phyloP scores from a whole-genome alignment of 2,113 vertebrate genomes.

The Eptesicus fuscus region DNA sequence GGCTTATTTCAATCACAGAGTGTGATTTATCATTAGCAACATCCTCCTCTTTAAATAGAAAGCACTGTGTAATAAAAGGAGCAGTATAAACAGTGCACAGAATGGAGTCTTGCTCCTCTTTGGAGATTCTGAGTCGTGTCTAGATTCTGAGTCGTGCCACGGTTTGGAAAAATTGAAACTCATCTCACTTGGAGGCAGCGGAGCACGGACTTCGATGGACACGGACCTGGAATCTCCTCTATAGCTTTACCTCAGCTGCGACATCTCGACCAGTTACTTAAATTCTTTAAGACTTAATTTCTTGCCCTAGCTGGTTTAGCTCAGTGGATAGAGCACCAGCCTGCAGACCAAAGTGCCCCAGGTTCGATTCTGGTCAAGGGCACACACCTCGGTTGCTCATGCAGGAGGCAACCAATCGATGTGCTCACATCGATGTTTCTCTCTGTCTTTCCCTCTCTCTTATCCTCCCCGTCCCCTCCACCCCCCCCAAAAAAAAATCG shows the following conservation, averaged over 20 bases:
- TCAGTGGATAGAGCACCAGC: no score
- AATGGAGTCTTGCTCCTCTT: neutral
- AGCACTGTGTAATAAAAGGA: neutral
- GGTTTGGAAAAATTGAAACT: neutral
- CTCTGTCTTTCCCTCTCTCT: no score
- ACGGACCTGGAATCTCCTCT: neutral
- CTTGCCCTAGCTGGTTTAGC: neutral
- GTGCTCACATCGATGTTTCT: no score
- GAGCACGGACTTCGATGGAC: neutral
- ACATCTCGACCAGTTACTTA: neutral
- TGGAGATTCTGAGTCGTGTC: neutral
- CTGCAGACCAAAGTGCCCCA: no score
- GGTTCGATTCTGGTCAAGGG: no score
- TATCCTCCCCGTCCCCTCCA: no score
- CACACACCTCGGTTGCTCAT: no score
- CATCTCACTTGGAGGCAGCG: neutral
- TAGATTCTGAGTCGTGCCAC: neutral
- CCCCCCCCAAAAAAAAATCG: no score
- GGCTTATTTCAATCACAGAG: constrained; percentile 16
- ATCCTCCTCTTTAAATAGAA: constrained; percentile 32
- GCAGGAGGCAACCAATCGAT: no score
- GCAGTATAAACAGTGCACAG: neutral
- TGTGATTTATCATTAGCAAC: constrained; percentile 47
- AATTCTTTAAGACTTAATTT: neutral
- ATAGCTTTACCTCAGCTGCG: neutral